Percentiles rank a stretch among this genome's conserved stretches.
These are phyloP conservation scores for Triplophysa dalaica DNA, from an alignment of 2,113 vertebrate genomes.

Conservation along the genomic window DNA sequence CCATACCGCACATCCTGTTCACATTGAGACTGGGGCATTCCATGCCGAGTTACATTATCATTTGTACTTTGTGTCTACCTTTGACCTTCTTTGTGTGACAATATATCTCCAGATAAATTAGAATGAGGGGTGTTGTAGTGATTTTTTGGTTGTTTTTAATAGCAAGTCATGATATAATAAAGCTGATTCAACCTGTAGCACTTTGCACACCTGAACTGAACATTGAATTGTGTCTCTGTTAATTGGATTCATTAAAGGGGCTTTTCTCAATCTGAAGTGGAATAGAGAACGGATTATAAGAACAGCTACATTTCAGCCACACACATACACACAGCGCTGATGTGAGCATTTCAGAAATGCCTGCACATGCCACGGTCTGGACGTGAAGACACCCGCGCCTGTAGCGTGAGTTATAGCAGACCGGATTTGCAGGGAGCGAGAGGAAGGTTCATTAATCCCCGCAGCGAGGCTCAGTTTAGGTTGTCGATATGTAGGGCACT, in stretches of 20 bases:
- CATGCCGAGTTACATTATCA: conserved; percentile 7
- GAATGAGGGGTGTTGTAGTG: no score
- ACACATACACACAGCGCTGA: background rate
- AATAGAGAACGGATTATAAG: conserved; percentile 41
- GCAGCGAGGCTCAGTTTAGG: conserved; percentile 21
- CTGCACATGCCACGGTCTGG: background rate
- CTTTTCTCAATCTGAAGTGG: conserved; percentile 42
- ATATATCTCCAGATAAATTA: background rate
- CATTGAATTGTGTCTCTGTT: conserved; percentile 35
- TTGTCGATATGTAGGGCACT: conserved; percentile 24
- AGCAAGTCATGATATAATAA: no score
- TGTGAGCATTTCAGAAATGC: background rate
- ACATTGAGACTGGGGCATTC: conserved; percentile 5
- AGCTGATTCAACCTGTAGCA: background rate
- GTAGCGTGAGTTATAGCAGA: conserved; percentile 14
- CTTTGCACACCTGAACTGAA: background rate
- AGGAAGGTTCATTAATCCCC: conserved; percentile 27
- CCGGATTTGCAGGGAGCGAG: conserved; percentile 7
- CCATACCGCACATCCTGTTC: conserved; percentile 34
- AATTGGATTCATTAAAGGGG: conserved; percentile 49
- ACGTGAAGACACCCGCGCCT: background rate
- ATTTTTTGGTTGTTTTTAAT: no score
- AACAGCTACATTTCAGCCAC: background rate
- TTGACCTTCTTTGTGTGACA: background rate
- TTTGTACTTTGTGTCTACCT: background rate